Evolutionary conservation across 2,888 invertebrate species (phyloP), one percentile per base, ranked within the genome.

Genomic region (Cephus runcator): DNA sequence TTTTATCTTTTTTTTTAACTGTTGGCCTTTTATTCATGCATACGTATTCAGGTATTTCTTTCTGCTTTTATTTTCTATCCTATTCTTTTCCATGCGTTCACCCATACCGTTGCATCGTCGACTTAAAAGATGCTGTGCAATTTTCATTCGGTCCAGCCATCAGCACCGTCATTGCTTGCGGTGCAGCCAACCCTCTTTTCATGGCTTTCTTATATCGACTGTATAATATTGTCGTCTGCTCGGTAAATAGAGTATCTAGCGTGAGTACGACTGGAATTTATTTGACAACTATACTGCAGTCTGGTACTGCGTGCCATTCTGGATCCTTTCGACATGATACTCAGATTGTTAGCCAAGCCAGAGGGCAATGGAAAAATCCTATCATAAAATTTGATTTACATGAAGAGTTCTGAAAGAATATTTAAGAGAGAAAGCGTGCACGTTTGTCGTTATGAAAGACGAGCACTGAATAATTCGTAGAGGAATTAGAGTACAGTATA

Each of bases 151-250:
- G 56, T 56, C 23, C 56, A 56, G 56, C 56, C 56, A 56, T 56
- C 56, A 56, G 56, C 56, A 56, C 56, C 56, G 56, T 56, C 56
- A 23, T 56, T 56, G 56, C 56, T 56, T 56, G 56, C 56, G 56
- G 23, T 56, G 23, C 56, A 56, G 56, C 56, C 23, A 23, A 23
- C 56, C 9, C 56, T 56, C 56, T 56, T 23, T 56, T 77, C 77
- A 78, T 80, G 81, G 79, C 77, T 79, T 81, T 80, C 81, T 77
- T 71, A 80, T 82, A 69, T 79, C 82, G 81, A 82, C 87, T 87
- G 87, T 88, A 88, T 87, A 88, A 88, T 88, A 88, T 87, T 85
- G 86, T 83, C 88, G 87, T 88, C 87, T 86, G 85, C 83, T 81
- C 85, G 81, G 87, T 87, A 87, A 88, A 88, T 88, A 88, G 87